Evolutionary conservation across 2,113 vertebrate genomes (phyloP), one percentile per base, ranked within the genome.

Genomic region (Arenaria interpres): DNA sequence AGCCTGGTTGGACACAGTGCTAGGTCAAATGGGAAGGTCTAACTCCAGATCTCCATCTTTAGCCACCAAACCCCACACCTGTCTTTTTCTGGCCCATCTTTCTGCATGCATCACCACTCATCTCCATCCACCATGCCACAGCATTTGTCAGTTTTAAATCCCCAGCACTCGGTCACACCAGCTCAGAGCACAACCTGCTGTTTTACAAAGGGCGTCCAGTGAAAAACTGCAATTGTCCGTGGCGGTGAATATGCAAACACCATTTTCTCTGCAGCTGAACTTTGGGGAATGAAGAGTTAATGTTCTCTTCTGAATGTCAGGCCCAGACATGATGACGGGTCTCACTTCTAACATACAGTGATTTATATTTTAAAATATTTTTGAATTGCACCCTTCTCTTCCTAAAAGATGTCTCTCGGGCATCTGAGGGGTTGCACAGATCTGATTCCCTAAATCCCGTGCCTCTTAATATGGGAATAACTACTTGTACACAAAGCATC

Each of bases 51-150:
- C 15, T 66, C 51, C 51, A 25, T 25, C 23, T 67, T 35, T 13
- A 91, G 23, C 20, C 33, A 53, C 16, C 3, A 53, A 27, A 1
- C 16, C 23, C 27, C 23, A 28, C 33, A 19, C 12, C 9, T n/a
- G 20, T 33, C 24, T 41, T 53, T 60, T 23, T 53, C 21, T 60
- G n/a, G 33, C 20, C 45, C 24, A 19, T 4, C 39, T 43, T 23
- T 43, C 46, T 23, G 9, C 32, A 1, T 3, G 4, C 12, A 4
- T 20, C 50, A 4, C 50, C 32, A 23, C 32, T 45, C 33, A 14
- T 2, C 12, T 50, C 64, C 68, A 27, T 4, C 6, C 43, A n/a
- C 28, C 28, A 3, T 0, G 1, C 28, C 22, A 21, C 1, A 0
- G 13, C 6, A 2, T 20, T 39, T 19, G 32, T 32, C 27, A 6